Conservation (phyloP, 2,797 vertebrate species). For the Enteromius radiatus region DNA sequence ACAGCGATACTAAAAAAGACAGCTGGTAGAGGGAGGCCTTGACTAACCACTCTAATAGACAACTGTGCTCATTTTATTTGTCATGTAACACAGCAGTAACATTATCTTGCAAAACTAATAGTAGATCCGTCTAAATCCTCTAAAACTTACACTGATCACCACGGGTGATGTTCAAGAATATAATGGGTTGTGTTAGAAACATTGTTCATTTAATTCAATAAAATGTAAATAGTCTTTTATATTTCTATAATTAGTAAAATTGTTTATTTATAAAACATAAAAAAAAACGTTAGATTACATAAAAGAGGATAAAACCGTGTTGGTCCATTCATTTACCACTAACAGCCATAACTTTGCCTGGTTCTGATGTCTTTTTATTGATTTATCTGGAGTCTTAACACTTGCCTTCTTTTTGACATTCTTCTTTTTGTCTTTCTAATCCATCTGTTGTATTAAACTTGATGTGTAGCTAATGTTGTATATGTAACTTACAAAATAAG, state of each 20-base stretch:
- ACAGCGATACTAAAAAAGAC: conserved; percentile 15
- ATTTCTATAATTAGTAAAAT: not conserved
- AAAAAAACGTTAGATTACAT: not conserved
- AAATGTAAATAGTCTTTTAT: not conserved
- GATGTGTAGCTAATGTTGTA: not conserved
- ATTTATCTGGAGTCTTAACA: conserved; percentile 18
- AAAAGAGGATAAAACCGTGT: conserved; percentile 43
- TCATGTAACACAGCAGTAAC: conserved; percentile 28
- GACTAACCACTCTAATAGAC: conserved; percentile 45
- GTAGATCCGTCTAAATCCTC: conserved; percentile 23
- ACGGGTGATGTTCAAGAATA: conserved; percentile 29
- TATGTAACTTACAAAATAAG: not conserved
- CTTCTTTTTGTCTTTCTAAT: not conserved
- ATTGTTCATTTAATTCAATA: not conserved
- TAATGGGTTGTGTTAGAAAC: not conserved
- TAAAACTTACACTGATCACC: conserved; percentile 38
- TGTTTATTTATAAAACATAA: not conserved
- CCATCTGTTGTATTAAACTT: not conserved
- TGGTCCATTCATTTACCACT: conserved; percentile 44
- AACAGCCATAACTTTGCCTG: conserved; percentile 22
- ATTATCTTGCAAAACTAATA: conserved; percentile 24
- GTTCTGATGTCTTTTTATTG: conserved; percentile 25
- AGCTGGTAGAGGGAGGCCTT: conserved; percentile 59
- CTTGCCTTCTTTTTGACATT: not conserved
- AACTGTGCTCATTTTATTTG: conserved; percentile 15